Percentiles rank a stretch among this genome's conserved stretches.
Conservation (phyloP, 2,113 vertebrate species). For the Neolamprologus tretocephalus region DNA sequence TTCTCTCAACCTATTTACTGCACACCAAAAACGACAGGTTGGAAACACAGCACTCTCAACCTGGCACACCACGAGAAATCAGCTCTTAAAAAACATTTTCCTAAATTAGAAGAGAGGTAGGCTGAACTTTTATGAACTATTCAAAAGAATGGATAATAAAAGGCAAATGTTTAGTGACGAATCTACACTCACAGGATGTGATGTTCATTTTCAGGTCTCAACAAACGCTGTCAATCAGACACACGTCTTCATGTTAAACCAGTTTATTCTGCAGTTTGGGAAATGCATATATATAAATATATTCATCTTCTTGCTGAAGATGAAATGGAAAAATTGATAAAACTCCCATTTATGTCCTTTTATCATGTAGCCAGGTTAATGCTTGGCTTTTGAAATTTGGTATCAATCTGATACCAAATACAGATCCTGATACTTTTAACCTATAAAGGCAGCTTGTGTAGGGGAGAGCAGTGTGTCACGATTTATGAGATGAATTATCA, state of each 20-base stretch:
- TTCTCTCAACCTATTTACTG: neutral
- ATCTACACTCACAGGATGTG: neutral
- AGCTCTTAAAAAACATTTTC: constrained; percentile 16
- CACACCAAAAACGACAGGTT: neutral
- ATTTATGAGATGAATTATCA: neutral
- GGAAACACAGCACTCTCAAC: neutral
- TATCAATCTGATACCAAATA: neutral
- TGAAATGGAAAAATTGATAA: neutral
- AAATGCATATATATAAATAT: neutral
- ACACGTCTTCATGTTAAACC: neutral
- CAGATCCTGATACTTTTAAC: neutral
- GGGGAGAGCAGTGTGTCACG: neutral
- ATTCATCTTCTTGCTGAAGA: neutral
- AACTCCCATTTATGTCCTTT: neutral
- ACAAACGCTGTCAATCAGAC: neutral
- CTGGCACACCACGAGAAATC: neutral
- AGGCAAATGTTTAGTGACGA: neutral
- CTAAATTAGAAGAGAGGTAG: constrained; percentile 15
- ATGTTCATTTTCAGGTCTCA: neutral
- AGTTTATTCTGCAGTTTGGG: neutral
- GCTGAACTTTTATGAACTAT: neutral
- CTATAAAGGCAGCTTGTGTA: neutral
- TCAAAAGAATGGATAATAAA: neutral
- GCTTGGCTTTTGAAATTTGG: neutral
- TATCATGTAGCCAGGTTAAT: neutral